Conservation (phyloP, 23 tunicate species). For the Styela plicata region DNA sequence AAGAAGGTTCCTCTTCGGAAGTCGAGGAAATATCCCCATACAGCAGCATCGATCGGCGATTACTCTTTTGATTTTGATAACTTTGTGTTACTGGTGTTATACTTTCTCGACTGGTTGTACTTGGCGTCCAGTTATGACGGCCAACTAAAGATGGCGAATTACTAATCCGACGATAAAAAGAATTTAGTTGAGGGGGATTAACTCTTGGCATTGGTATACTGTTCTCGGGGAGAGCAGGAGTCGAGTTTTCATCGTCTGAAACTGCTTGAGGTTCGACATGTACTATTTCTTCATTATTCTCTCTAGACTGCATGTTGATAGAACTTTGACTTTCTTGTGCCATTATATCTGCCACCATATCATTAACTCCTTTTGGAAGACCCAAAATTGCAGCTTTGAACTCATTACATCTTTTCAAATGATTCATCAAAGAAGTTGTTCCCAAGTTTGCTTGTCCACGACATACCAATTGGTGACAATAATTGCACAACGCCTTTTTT, state of each 20-base stretch:
- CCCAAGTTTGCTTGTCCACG: conserved; percentile 23
- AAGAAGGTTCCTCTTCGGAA: conserved; percentile 21
- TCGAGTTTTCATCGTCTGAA: background rate
- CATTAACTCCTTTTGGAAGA: conserved; percentile 10
- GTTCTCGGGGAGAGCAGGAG: background rate
- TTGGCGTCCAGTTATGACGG: background rate
- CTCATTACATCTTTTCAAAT: conserved; percentile 20
- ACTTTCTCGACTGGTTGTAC: background rate
- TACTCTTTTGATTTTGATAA: background rate
- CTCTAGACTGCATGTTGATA: background rate
- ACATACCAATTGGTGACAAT: conserved; percentile 17
- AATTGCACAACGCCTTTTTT: conserved; percentile 25
- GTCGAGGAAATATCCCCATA: conserved; percentile 27
- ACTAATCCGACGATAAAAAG: background rate
- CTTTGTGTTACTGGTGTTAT: background rate
- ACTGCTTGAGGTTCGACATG: background rate
- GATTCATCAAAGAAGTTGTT: conserved; percentile 21
- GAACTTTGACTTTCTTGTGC: background rate
- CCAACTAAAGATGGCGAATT: conserved; percentile 5
- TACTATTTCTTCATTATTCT: background rate
- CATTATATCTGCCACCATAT: conserved; percentile 7
- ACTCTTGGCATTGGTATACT: background rate
- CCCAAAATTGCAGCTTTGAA: conserved; percentile 12
- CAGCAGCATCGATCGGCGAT: background rate
- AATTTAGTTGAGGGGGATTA: background rate